Evolutionary conservation across 2,888 invertebrate species (phyloP).

Genomic region (Clanis bilineata): DNA sequence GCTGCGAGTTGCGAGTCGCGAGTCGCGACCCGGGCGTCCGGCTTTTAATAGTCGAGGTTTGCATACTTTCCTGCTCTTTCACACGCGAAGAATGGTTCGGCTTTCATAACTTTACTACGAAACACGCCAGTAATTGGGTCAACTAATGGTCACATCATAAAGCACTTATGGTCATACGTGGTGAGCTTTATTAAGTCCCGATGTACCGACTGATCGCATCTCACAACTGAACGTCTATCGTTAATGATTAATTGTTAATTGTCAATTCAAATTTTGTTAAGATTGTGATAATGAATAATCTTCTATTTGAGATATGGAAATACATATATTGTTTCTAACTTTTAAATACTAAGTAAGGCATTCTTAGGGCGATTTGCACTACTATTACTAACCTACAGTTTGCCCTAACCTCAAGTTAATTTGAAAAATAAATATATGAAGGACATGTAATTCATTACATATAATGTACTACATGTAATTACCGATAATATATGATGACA

Average conservation of each 20-base stretch:
- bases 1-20: no score
- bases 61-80: constrained; percentile 19
- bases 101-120: constrained; percentile 14
- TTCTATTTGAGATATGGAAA: neutral
- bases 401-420: no score
- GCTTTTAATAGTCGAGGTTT: constrained; percentile 11
- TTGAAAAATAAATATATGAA: no score
- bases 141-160: constrained; percentile 34
- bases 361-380: no score
- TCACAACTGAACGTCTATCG: neutral
- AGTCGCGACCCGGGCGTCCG: constrained; percentile 8
- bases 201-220: neutral
- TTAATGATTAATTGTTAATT: neutral
- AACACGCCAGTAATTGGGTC: constrained; percentile 30
- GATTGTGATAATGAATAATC: neutral
- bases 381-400: no score
- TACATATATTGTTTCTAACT: neutral
- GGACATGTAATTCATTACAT: no score
- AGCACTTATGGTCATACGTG: constrained; percentile 8
- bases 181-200: constrained; percentile 1
- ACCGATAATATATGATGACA: no score
- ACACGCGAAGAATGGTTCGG: constrained; percentile 3
- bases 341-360: neutral
- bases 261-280: neutral
- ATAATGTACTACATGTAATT: no score